These are phyloP conservation scores for Nylanderia fulva DNA, from an alignment of 1,140 invertebrate genomes.

Conservation along the genomic window DNA sequence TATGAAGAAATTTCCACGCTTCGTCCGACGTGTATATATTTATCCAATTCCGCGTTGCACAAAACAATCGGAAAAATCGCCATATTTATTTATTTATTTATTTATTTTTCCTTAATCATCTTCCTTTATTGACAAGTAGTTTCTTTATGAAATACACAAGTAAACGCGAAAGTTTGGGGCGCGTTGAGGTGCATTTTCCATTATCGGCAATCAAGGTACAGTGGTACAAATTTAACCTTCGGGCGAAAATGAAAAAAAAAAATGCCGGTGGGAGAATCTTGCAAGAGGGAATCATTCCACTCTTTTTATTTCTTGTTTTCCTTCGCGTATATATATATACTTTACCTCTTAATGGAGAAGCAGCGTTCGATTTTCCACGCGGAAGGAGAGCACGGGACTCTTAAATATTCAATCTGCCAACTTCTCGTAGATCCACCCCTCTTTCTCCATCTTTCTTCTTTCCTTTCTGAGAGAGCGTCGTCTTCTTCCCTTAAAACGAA, in stretches of 20 bases:
- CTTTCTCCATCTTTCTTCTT: constrained; percentile 26
- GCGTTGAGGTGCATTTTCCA: constrained; percentile 16
- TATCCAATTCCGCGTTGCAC: neutral
- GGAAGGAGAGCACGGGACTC: constrained; percentile 71
- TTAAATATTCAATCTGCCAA: constrained; percentile 83
- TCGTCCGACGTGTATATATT: neutral
- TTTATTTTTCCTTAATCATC: neutral
- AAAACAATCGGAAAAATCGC: neutral
- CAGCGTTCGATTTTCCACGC: constrained; percentile 81
- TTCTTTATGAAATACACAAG: neutral
- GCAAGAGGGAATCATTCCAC: constrained; percentile 15
- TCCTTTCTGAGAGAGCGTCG: constrained; percentile 11
- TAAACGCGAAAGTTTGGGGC: neutral
- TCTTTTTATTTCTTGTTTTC: neutral
- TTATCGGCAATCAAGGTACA: constrained; percentile 43
- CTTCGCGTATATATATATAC: neutral
- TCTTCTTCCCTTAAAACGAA: neutral
- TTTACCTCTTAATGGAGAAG: constrained; percentile 80
- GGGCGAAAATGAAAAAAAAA: neutral
- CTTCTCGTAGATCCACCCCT: constrained; percentile 39
- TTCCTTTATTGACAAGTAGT: neutral
- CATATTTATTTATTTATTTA: constrained; percentile 10
- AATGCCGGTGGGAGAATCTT: no score
- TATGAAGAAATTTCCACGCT: neutral
- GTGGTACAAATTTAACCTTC: constrained; percentile 29